Evolutionary conservation across 2,888 invertebrate genomes (phyloP), one percentile per base, ranked within the genome.

Genomic region (Drosophila emarginata): DNA sequence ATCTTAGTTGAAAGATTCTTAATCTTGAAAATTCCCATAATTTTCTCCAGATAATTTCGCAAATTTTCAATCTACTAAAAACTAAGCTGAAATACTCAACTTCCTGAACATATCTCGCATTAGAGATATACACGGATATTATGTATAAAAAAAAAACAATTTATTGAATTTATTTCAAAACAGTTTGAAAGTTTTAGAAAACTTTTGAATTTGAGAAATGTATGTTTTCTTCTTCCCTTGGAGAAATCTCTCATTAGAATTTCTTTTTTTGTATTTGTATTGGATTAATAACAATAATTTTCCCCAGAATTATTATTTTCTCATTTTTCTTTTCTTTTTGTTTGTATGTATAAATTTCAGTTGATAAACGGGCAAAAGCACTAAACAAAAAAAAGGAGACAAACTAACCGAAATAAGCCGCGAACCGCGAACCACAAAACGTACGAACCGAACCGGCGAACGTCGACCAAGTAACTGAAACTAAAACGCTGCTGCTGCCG

Each of bases 391-490:
- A 21, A 71, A 60, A 39, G 61, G 36, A 61, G 52, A 57, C 57
- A 23, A 21, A 36, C 51, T 32, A 23, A 53, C 40, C 67, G 28
- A 62, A 53, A 61, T 11, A 45, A 67, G 15, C 14, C 51, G 61
- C 52, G 36, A 51, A 67, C 32, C 39, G 53, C 39, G 18, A 32
- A 62, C 54, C 45, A 28, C 14, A 57, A 63, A 65, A 53, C 23
- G 28, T n/a, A 63, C 70, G 74, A 78, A 87, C 89, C 79, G 82
- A 79, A 83, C 80, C 89, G 88, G 84, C 79, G 87, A 84, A 77
- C 79, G 82, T 80, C 89, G 77, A 83, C 64, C 69, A 83, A 86
- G 76, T 77, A 83, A 88, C 83, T 79, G 79, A 89, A 79, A 89
- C 83, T 79, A 75, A 89, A 89, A 75, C 72, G 67, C 74, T 45